phyloP scores from a whole-genome alignment of 2,888 invertebrate species.

The Anagyrus pseudococci region DNA sequence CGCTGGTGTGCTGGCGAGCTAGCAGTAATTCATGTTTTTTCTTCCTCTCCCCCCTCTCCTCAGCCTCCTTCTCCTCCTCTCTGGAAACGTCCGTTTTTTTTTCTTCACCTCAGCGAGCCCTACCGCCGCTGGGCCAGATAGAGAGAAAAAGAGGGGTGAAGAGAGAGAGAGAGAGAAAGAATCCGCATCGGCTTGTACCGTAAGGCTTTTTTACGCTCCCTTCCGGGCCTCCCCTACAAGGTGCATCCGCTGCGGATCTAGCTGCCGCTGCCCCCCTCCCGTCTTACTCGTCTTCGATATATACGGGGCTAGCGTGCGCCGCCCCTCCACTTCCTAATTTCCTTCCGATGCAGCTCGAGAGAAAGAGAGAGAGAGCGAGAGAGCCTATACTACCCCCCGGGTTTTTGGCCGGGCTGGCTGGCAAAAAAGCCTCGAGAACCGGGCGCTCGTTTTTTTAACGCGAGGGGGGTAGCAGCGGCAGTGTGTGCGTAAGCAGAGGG shows the following conservation, averaged over 20 bases:
- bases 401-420: conserved; percentile 8
- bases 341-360: conserved; percentile 18
- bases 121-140: conserved; percentile 46
- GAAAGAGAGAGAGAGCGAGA: no score
- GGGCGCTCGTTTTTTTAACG: conserved; percentile 28
- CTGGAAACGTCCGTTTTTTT: conserved; percentile 42
- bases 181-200: conserved; percentile 50
- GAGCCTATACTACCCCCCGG: conserved; percentile 26
- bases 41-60: conserved; percentile 13
- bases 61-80: neutral
- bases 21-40: conserved; percentile 57
- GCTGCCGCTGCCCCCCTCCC: neutral
- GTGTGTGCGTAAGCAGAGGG: no score
- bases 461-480: neutral
- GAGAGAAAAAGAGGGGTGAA: conserved; percentile 55
- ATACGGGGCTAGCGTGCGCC: neutral
- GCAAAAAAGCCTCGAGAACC: conserved; percentile 23
- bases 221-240: conserved; percentile 46
- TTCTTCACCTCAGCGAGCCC: conserved; percentile 28
- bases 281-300: neutral
- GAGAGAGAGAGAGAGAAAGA: no score
- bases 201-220: conserved; percentile 48
- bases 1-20: conserved; percentile 43
- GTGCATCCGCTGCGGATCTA: conserved; percentile 51
- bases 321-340: conserved; percentile 6